These are phyloP conservation scores for Drosophila mauritiana DNA, from an alignment of 1,140 invertebrate genomes.

Conservation along the genomic window DNA sequence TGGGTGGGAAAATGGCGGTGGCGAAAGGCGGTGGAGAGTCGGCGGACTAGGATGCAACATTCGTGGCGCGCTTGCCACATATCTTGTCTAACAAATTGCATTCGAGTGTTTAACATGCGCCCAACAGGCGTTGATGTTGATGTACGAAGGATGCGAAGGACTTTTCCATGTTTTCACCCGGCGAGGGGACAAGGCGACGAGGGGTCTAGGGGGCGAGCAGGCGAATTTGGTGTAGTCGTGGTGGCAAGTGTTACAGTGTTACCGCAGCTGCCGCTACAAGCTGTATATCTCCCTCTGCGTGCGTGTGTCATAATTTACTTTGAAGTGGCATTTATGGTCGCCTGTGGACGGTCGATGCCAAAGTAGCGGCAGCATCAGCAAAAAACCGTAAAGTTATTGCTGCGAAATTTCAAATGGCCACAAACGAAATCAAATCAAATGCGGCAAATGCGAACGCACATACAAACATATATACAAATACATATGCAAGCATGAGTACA, in stretches of 20 bases:
- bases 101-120: slow-evolving; percentile 82
- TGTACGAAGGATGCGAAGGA: slow-evolving; percentile 77
- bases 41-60: slow-evolving; percentile 36
- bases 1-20: background rate
- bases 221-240: background rate
- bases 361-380: slow-evolving; percentile 14
- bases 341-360: slow-evolving; percentile 27
- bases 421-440: slow-evolving; percentile 53
- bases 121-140: slow-evolving; percentile 81
- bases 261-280: slow-evolving; percentile 50
- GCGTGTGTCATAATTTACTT: slow-evolving; percentile 75
- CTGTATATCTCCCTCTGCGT: slow-evolving; percentile 20
- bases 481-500: slow-evolving; percentile 10
- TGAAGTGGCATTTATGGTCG: slow-evolving; percentile 79
- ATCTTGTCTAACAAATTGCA: slow-evolving; percentile 83
- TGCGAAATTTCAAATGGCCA: slow-evolving; percentile 43
- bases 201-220: background rate
- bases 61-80: slow-evolving; percentile 71
- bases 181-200: slow-evolving; percentile 4
- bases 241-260: slow-evolving; percentile 48
- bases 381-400: slow-evolving; percentile 30
- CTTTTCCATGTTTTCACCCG: slow-evolving; percentile 76
- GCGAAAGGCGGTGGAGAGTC: background rate
- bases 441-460: slow-evolving; percentile 43
- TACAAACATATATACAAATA: background rate